A percentile compares a stretch with the other conserved stretches of the same genome.
Conservation (phyloP, 1,140 invertebrate genomes). For the Dendrolimus kikuchii region DNA sequence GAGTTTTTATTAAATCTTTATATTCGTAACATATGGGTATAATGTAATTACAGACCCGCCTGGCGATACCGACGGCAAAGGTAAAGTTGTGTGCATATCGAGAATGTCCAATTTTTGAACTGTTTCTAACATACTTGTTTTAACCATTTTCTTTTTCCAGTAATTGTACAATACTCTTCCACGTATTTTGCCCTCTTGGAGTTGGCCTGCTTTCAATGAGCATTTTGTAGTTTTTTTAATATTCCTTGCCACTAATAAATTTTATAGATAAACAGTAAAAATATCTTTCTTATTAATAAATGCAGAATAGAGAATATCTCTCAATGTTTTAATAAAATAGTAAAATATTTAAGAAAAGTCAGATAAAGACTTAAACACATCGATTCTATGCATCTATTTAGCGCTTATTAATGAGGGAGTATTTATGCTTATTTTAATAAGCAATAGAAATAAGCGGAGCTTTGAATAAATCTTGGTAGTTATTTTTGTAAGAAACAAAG, state of each 20-base stretch:
- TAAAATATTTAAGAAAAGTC: too few species aligned
- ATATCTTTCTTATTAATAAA: too few species aligned
- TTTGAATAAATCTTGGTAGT: too few species aligned
- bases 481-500: too few species aligned
- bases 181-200: background rate
- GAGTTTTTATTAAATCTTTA: too few species aligned
- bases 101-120: slow-evolving; percentile 15
- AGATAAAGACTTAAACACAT: too few species aligned
- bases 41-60: slow-evolving; percentile 49
- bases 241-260: background rate
- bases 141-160: slow-evolving; percentile 20
- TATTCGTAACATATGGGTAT: too few species aligned
- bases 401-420: too few species aligned
- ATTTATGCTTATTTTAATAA: too few species aligned
- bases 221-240: background rate
- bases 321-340: background rate
- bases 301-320: background rate
- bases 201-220: background rate
- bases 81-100: slow-evolving; percentile 29
- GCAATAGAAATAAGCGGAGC: too few species aligned
- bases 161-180: slow-evolving; percentile 1
- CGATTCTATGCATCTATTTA: too few species aligned
- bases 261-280: too few species aligned
- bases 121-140: slow-evolving; percentile 8
- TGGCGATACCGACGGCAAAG: slow-evolving; percentile 50